phyloP scores from a whole-genome alignment of 1,140 invertebrate genomes.

The Pseudachorutes palmiensis region DNA sequence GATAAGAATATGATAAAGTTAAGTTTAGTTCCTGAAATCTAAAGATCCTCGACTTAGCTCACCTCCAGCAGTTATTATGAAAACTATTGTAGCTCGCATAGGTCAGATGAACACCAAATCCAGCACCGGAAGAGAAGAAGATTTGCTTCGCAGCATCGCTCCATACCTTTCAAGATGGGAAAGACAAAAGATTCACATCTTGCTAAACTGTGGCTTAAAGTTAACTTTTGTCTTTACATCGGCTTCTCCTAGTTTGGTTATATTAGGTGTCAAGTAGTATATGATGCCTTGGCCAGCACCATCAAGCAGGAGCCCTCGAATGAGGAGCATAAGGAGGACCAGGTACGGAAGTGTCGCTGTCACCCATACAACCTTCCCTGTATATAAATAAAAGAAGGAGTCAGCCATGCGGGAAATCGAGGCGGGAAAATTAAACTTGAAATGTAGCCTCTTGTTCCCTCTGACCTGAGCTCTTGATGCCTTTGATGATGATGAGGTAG shows the following conservation, averaged over 20 bases:
- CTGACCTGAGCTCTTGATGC: slow-evolving; percentile 34
- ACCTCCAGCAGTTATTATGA: slow-evolving; percentile 74
- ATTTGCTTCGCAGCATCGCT: slow-evolving; percentile 83
- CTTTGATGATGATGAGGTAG: slow-evolving; percentile 35
- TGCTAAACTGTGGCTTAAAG: no score
- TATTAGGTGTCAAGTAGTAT: slow-evolving; percentile 47
- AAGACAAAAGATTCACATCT: no score
- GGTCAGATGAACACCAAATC: slow-evolving; percentile 80
- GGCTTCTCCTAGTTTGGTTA: slow-evolving; percentile 44
- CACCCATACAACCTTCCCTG: slow-evolving; percentile 70
- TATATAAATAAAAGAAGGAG: not conserved
- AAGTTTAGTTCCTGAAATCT: not conserved
- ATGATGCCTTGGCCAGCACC: slow-evolving; percentile 45
- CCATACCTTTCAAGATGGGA: slow-evolving; percentile 61
- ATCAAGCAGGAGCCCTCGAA: slow-evolving; percentile 57
- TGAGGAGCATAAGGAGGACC: slow-evolving; percentile 61
- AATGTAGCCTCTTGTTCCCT: no score
- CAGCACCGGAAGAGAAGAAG: slow-evolving; percentile 83
- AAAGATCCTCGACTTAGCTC: slow-evolving; percentile 33
- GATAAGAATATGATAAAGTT: not conserved
- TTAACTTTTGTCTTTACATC: no score
- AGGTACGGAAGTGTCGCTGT: slow-evolving; percentile 72
- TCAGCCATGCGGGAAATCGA: not conserved
- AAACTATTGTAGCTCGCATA: slow-evolving; percentile 85
- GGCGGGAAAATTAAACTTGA: no score